Conservation (phyloP, 2,797 vertebrate genomes). For the Coilia nasus region DNA sequence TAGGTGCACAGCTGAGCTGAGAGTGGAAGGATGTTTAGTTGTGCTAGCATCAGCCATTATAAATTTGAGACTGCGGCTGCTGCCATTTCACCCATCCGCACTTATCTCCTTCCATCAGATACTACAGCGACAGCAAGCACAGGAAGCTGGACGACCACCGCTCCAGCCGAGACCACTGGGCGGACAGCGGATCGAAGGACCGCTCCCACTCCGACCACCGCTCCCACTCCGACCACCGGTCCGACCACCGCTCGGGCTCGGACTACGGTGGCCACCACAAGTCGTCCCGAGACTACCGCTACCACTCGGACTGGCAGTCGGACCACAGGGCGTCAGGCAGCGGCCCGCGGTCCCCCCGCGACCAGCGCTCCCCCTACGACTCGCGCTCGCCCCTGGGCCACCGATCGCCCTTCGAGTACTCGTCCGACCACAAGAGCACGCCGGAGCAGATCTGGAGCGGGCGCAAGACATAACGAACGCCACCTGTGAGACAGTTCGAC, state of each 20-base stretch:
- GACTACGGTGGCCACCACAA: slow-evolving; percentile 83
- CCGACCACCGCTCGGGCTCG: slow-evolving; percentile 78
- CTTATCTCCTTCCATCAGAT: slow-evolving; percentile 56
- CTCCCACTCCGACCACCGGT: slow-evolving; percentile 80
- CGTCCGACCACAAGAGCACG: slow-evolving; percentile 93
- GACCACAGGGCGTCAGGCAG: slow-evolving; percentile 89
- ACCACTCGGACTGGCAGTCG: slow-evolving; percentile 94
- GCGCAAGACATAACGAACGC: slow-evolving; percentile 91
- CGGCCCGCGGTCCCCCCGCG: slow-evolving; percentile 87
- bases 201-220: slow-evolving; percentile 79
- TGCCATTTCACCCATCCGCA: background rate
- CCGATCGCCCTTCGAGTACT: slow-evolving; percentile 93
- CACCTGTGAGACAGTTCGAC: background rate
- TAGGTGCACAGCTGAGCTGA: background rate
- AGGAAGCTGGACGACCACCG: slow-evolving; percentile 92
- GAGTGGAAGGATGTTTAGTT: background rate
- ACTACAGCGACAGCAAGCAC: slow-evolving; percentile 88
- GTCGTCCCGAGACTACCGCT: slow-evolving; percentile 87
- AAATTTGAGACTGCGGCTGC: background rate
- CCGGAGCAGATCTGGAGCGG: slow-evolving; percentile 96
- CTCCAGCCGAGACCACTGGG: slow-evolving; percentile 86
- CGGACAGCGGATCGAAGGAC: slow-evolving; percentile 86
- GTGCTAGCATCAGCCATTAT: background rate
- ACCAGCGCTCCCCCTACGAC: slow-evolving; percentile 91
- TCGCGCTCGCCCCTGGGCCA: slow-evolving; percentile 87